phyloP scores from a whole-genome alignment of 2,888 invertebrate genomes.

The Cryptocheilus praepositus region DNA sequence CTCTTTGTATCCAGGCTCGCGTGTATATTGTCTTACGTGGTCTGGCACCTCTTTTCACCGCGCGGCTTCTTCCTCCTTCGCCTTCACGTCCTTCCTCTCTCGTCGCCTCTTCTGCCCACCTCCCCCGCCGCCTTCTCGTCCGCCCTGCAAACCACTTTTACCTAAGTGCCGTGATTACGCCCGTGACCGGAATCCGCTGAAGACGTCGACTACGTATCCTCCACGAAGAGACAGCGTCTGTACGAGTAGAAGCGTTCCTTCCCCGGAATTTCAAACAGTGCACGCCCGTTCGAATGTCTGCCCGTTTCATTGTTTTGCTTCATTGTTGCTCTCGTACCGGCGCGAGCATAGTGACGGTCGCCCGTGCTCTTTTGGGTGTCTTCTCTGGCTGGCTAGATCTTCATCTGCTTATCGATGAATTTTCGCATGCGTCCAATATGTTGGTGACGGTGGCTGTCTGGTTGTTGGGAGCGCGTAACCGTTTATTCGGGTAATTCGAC shows the following conservation, averaged over 20 bases:
- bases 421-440: too few species aligned
- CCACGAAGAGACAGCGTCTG: constrained; percentile 11
- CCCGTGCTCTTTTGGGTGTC: background rate
- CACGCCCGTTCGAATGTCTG: constrained; percentile 16
- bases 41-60: constrained; percentile 14
- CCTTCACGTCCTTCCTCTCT: background rate
- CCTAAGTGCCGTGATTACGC: constrained; percentile 37
- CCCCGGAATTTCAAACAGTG: constrained; percentile 27
- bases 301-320: background rate
- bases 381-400: too few species aligned
- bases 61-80: background rate
- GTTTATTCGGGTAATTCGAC: too few species aligned
- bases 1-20: background rate
- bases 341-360: background rate
- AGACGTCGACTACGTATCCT: constrained; percentile 9
- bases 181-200: constrained; percentile 44
- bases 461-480: too few species aligned
- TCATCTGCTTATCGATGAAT: too few species aligned
- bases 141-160: constrained; percentile 26
- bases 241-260: constrained; percentile 9
- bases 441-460: too few species aligned
- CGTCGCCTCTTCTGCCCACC: too few species aligned
- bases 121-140: constrained; percentile 3
- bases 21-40: constrained; percentile 15
- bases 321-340: background rate